Conservation (phyloP, 2,113 vertebrate species). For the Actenoides lindsayi region DNA sequence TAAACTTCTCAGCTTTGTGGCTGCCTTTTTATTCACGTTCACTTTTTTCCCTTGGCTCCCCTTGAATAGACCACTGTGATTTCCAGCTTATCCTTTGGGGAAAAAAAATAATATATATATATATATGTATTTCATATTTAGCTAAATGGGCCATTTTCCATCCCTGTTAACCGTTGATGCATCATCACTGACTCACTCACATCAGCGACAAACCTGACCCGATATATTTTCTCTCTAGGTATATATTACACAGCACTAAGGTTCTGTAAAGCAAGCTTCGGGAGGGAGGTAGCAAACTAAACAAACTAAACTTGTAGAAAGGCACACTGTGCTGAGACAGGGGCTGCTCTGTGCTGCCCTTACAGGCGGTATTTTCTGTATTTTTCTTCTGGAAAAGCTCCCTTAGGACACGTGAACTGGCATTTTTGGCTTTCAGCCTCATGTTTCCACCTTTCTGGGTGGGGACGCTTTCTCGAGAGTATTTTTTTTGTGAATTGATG, state of each 20-base stretch:
- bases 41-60: neutral
- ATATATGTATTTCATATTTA: neutral
- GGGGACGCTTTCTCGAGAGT: neutral
- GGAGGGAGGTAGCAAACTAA: slow-evolving; percentile 35
- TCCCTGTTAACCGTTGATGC: neutral
- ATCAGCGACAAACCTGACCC: neutral
- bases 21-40: neutral
- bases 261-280: neutral
- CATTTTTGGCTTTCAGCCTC: neutral
- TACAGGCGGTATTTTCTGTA: neutral
- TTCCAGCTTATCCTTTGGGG: slow-evolving; percentile 19
- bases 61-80: neutral
- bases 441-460: neutral
- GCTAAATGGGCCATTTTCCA: slow-evolving; percentile 11
- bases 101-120: neutral
- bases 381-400: neutral
- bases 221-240: neutral
- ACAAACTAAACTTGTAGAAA: slow-evolving; percentile 34
- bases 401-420: neutral
- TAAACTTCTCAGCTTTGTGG: neutral
- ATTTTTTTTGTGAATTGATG: slow-evolving; percentile 10
- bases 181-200: neutral
- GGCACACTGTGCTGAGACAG: neutral
- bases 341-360: neutral
- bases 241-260: neutral